phyloP scores from a whole-genome alignment of 2,797 vertebrate genomes.

The Melanotaenia nigrans region DNA sequence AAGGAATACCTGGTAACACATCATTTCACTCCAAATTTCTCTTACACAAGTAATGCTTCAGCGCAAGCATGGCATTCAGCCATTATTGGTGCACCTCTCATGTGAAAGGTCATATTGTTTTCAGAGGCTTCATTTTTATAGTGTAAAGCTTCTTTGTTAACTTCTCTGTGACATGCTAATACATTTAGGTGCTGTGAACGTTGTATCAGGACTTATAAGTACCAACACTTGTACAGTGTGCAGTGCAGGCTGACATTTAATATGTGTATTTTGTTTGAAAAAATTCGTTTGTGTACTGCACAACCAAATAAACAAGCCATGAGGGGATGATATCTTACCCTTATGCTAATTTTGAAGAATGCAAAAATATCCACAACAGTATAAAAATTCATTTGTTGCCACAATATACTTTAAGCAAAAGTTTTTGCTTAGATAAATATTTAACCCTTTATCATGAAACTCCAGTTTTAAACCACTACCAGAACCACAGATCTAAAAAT shows the following conservation, averaged over 20 bases:
- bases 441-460: too few species aligned
- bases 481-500: neutral
- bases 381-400: too few species aligned
- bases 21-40: neutral
- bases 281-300: neutral
- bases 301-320: neutral
- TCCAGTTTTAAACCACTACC: neutral
- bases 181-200: neutral
- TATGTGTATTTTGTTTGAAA: neutral
- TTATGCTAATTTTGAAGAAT: neutral
- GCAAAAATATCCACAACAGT: too few species aligned
- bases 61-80: neutral
- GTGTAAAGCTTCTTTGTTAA: neutral
- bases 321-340: neutral
- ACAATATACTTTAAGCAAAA: too few species aligned
- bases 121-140: neutral
- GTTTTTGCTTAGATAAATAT: too few species aligned
- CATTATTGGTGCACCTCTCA: neutral
- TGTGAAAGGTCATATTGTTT: neutral
- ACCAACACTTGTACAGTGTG: neutral
- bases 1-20: slow-evolving; percentile 91
- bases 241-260: neutral
- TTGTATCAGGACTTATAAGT: neutral
- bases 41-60: neutral
- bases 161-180: too few species aligned